Conservation (phyloP, 1,140 invertebrate species). For the Cyclina sinensis region DNA sequence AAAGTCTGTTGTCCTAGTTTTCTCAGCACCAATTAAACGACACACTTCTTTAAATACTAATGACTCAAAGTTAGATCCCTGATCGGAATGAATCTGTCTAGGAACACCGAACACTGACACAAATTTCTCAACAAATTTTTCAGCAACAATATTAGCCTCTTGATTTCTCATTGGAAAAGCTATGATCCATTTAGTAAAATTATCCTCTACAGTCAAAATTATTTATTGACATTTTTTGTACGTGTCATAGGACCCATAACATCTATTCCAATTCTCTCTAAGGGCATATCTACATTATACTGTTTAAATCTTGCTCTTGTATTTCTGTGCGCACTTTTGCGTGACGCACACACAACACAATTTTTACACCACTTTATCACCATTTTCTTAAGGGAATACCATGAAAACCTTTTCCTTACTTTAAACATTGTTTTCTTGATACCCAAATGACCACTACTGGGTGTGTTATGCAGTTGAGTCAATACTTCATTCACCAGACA, state of each 20-base stretch:
- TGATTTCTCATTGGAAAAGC: constrained; percentile 71
- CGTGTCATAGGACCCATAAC: constrained; percentile 16
- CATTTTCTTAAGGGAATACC: constrained; percentile 21
- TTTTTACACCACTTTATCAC: background rate
- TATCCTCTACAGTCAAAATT: constrained; percentile 73
- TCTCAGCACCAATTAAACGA: constrained; percentile 49
- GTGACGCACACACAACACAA: background rate
- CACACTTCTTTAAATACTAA: constrained; percentile 63
- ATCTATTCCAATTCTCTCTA: constrained; percentile 57
- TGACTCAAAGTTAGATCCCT: constrained; percentile 76
- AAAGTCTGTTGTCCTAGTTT: constrained; percentile 62
- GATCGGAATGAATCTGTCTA: constrained; percentile 80
- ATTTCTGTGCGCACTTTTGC: background rate
- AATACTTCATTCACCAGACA: background rate
- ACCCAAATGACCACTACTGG: background rate
- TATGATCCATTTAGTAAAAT: constrained; percentile 76
- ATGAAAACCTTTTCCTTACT: constrained; percentile 24
- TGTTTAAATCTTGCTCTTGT: background rate
- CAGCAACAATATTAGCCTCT: constrained; percentile 79
- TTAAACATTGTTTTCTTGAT: constrained; percentile 28
- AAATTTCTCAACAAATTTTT: constrained; percentile 81
- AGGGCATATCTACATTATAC: background rate
- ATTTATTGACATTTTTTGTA: constrained; percentile 64
- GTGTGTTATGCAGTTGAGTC: background rate
- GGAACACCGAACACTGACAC: constrained; percentile 84